phyloP scores from a whole-genome alignment of 37 sponge, comb jelly and placozoan species.

The Mnemiopsis leidyi region DNA sequence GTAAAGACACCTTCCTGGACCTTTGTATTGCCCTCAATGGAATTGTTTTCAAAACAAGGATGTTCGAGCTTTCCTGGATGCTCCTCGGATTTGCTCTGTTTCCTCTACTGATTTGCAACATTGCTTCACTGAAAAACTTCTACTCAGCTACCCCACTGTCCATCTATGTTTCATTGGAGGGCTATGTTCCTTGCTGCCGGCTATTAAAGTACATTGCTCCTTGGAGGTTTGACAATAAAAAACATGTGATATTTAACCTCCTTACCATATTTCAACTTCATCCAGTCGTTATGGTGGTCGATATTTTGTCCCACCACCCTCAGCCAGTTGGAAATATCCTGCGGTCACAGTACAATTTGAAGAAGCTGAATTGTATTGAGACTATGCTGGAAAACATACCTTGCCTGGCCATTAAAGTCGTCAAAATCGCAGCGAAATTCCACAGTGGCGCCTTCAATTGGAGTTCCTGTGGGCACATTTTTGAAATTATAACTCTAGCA shows the following conservation, averaged over 20 bases:
- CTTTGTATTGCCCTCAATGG: neutral
- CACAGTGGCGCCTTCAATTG: neutral
- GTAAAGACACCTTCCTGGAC: neutral
- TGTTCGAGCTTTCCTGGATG: neutral
- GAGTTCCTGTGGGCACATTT: neutral
- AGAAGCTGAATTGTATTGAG: neutral
- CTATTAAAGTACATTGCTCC: neutral
- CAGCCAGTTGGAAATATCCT: neutral
- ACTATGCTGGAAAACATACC: neutral
- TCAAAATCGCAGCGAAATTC: neutral
- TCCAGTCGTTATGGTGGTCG: neutral
- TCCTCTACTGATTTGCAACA: neutral
- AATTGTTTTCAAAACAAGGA: neutral
- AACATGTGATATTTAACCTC: neutral
- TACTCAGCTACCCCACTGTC: neutral
- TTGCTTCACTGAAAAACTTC: neutral
- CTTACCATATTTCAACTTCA: constrained; percentile 4
- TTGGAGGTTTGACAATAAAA: neutral
- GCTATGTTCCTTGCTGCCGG: neutral
- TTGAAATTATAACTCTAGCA: neutral
- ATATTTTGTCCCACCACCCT: neutral
- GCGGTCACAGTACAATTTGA: neutral
- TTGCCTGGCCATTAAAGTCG: neutral
- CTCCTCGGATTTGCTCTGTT: neutral
- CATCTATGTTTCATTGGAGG: neutral